These are phyloP conservation scores for Polydesmus complanatus DNA, from an alignment of 2,888 invertebrate species.

Conservation along the genomic window DNA sequence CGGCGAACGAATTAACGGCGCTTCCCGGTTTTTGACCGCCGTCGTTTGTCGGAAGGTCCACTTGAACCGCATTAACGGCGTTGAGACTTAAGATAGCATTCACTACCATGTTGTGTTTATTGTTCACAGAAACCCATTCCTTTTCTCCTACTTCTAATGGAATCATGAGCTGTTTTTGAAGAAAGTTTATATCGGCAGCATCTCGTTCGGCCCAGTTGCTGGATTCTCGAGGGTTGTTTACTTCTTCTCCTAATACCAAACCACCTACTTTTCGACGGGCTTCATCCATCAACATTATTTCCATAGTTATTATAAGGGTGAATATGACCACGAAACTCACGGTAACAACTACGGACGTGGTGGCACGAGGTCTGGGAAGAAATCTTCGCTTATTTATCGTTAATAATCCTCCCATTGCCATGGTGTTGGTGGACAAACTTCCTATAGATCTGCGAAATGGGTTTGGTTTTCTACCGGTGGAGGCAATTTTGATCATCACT, in stretches of 20 bases:
- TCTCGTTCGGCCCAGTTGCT: constrained; percentile 3
- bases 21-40: background rate
- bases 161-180: background rate
- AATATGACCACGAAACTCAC: constrained; percentile 81
- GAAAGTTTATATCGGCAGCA: background rate
- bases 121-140: background rate
- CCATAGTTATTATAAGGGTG: constrained; percentile 71
- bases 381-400: background rate
- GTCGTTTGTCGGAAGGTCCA: background rate
- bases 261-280: constrained; percentile 24
- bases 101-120: background rate
- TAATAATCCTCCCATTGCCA: no score
- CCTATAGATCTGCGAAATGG: background rate
- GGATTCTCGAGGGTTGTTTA: constrained; percentile 47
- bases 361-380: constrained; percentile 49
- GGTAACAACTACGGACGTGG: constrained; percentile 78
- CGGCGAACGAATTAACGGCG: background rate
- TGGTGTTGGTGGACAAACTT: no score
- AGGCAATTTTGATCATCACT: background rate
- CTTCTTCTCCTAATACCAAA: constrained; percentile 35
- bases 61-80: background rate
- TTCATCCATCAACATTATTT: constrained; percentile 58
- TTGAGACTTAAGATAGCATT: background rate
- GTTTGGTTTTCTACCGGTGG: background rate
- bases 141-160: background rate